Evolutionary conservation across 1,140 invertebrate species (phyloP), one percentile per base, ranked within the genome.

Genomic region (Ceratina japonica): DNA sequence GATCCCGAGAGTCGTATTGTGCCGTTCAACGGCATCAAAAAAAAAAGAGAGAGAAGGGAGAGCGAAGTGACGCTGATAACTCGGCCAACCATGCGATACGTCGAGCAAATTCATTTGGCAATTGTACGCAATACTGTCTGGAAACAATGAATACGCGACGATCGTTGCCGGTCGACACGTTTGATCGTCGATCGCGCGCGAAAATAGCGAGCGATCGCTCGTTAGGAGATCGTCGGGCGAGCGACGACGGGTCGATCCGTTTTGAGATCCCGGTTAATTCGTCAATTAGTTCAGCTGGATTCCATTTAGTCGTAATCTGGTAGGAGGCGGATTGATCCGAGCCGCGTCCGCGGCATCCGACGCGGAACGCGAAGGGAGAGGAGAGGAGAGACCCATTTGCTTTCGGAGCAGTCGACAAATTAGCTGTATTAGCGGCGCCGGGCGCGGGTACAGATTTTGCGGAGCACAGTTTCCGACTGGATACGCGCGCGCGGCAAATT

Each of bases 231-330:
- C 5, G 62, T 70, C 71, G 59, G 49, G 61, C 73, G 78, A 85
- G 81, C 73, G 37, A 80, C 86, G 81, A 84, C 59, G 70, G 62
- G 56, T 63, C 73, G 86, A 87, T 88, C 86, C 88, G 86, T 87
- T 62, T 87, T 79, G 62, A 61, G 86, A 80, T 89, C 86, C 80
- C 85, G 83, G 88, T 89, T 89, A 88, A 88, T 89, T 88, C 84
- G 81, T 72, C 86, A 87, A 89, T 88, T 88, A 88, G 83, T 69
- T 27, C 44, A 75, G 49, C 69, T 76, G 79, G 63, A 87, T 86
- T 87, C 86, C 79, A 87, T 88, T 89, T 87, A 84, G 86, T 87
- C 85, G 79, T 88, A 88, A 87, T 88, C 86, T 84, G 81, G 59
- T 81, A 72, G 86, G 65, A 81, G 76, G 63, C 74, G 79, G 78